A percentile compares a stretch with the other conserved stretches of the same genome.
Conservation (phyloP, 2,797 vertebrate genomes). For the Tamandua tetradactyla region DNA sequence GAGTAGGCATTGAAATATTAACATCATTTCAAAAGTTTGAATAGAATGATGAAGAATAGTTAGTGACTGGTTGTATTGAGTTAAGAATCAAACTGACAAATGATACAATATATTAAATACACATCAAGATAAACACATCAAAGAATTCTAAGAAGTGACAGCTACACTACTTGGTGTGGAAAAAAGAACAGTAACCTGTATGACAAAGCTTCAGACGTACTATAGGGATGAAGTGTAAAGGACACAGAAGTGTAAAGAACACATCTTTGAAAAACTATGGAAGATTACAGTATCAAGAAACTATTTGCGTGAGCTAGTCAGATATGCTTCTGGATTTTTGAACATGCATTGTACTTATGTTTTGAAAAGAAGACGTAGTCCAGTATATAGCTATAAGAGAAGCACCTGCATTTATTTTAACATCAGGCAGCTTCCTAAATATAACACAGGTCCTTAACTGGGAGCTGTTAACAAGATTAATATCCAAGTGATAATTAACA, state of each 20-base stretch:
- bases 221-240: background rate
- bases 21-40: conserved; percentile 57
- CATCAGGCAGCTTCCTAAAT: conserved; percentile 47
- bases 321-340: background rate
- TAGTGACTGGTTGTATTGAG: conserved; percentile 63
- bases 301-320: background rate
- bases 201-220: background rate
- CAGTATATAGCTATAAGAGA: background rate
- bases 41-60: conserved; percentile 50
- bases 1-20: conserved; percentile 57
- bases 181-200: background rate
- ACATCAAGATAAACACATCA: conserved; percentile 61
- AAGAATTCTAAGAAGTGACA: conserved; percentile 55
- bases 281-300: background rate
- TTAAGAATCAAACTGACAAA: conserved; percentile 68
- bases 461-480: conserved; percentile 65
- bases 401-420: conserved; percentile 51
- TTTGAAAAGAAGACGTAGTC: conserved; percentile 53
- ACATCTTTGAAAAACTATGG: background rate
- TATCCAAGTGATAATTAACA: conserved; percentile 70
- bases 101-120: conserved; percentile 57
- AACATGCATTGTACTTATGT: background rate
- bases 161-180: background rate
- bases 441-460: conserved; percentile 59
- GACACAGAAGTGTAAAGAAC: background rate